A percentile compares a stretch with the other conserved stretches of the same genome.
These are phyloP conservation scores for Xiphydria camelus DNA, from an alignment of 2,888 invertebrate species.

Conservation along the genomic window DNA sequence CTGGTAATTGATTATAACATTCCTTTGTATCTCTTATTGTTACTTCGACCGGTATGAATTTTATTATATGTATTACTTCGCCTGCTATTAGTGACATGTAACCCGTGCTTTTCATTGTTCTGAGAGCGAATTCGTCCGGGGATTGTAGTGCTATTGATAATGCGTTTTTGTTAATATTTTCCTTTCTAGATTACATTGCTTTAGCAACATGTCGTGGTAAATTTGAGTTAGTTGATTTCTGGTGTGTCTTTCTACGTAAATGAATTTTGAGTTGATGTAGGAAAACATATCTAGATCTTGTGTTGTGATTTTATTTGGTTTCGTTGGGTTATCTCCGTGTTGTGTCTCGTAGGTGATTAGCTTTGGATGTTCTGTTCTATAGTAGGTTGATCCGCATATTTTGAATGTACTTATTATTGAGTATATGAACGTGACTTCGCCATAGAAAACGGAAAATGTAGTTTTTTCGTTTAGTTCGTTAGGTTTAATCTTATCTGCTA, in stretches of 20 bases:
- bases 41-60: conserved; percentile 22
- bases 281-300: conserved; percentile 19
- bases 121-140: conserved; percentile 33
- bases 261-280: conserved; percentile 27
- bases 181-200: conserved; percentile 31
- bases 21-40: conserved; percentile 17
- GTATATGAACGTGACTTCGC: no score
- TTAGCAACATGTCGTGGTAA: conserved; percentile 28
- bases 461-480: no score
- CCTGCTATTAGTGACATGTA: conserved; percentile 32
- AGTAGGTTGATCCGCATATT: conserved; percentile 14
- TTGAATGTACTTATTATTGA: no score
- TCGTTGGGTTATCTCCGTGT: background rate
- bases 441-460: no score
- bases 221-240: conserved; percentile 22
- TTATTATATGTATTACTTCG: conserved; percentile 30
- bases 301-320: background rate
- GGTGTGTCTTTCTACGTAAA: conserved; percentile 30
- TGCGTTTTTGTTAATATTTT: conserved; percentile 32
- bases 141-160: conserved; percentile 25
- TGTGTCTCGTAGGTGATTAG: background rate
- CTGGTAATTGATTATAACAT: conserved; percentile 26
- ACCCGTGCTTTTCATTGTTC: conserved; percentile 32
- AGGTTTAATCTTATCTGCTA: no score
- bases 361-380: conserved; percentile 24